Evolutionary conservation across 2,888 invertebrate species (phyloP).

Genomic region (Elegia similella): DNA sequence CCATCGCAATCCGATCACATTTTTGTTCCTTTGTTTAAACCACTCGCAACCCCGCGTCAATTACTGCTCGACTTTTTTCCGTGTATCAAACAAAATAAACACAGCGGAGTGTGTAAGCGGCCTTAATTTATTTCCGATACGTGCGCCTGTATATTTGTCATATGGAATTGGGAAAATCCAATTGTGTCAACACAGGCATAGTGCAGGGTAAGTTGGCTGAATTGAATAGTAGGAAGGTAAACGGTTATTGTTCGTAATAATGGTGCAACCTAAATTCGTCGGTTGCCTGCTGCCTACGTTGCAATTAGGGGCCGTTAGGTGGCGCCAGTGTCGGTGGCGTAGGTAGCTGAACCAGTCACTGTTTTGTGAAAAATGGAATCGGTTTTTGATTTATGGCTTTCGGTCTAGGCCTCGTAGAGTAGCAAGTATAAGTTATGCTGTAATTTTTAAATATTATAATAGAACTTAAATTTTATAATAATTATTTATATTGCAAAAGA

Average conservation of each 20-base stretch:
- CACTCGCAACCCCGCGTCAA: conserved; percentile 11
- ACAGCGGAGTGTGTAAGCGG: conserved; percentile 37
- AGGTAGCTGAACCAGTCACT: conserved; percentile 15
- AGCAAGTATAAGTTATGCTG: too few relatives aligned
- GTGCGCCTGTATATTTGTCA: conserved; percentile 48
- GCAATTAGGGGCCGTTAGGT: conserved; percentile 59
- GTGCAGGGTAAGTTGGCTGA: conserved; percentile 49
- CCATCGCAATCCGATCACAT: neutral
- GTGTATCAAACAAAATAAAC: conserved; percentile 38
- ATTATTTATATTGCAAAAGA: too few relatives aligned
- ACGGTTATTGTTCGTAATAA: conserved; percentile 60
- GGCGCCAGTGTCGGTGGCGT: conserved; percentile 34
- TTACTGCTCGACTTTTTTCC: conserved; percentile 28
- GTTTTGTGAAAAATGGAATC: conserved; percentile 17
- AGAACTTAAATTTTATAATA: too few relatives aligned
- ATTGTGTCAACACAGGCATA: conserved; percentile 51
- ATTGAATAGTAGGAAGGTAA: conserved; percentile 62
- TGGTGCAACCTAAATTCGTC: conserved; percentile 48
- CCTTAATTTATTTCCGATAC: conserved; percentile 52
- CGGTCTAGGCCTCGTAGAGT: too few relatives aligned
- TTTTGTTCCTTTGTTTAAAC: neutral
- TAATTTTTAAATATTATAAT: too few relatives aligned
- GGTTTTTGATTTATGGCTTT: conserved; percentile 9
- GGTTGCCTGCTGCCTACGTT: conserved; percentile 48
- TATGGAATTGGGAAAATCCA: conserved; percentile 64